Evolutionary conservation across 2,888 invertebrate species (phyloP).

Genomic region (Agrochola macilenta): DNA sequence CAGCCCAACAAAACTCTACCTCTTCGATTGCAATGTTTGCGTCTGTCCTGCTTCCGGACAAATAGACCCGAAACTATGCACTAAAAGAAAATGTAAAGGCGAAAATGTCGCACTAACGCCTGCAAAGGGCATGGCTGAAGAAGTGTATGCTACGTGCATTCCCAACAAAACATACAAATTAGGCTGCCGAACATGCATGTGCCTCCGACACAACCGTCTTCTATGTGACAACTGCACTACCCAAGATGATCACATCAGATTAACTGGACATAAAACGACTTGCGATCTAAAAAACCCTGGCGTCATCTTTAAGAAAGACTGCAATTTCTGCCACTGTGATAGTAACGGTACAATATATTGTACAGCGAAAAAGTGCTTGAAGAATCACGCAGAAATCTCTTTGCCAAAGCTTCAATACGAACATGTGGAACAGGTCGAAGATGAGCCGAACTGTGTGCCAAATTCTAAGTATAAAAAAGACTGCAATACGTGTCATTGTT

Average conservation of each 20-base stretch:
- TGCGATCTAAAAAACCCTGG: constrained; percentile 72
- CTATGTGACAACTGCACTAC: constrained; percentile 81
- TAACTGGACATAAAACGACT: constrained; percentile 10
- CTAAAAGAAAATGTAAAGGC: constrained; percentile 73
- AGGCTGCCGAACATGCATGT: constrained; percentile 89
- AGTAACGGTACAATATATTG: constrained; percentile 81
- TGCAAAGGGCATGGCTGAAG: constrained; percentile 60
- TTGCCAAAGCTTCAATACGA: constrained; percentile 39
- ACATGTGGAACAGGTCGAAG: constrained; percentile 34
- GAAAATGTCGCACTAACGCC: constrained; percentile 65
- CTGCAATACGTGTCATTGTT: constrained; percentile 83
- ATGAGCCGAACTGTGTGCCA: constrained; percentile 74
- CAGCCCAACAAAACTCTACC: constrained; percentile 75
- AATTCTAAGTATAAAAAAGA: constrained; percentile 76
- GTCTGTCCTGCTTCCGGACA: constrained; percentile 75
- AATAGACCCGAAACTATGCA: constrained; percentile 77
- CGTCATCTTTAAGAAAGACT: constrained; percentile 83
- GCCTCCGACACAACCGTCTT: constrained; percentile 86
- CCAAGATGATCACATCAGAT: neutral
- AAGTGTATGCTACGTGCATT: constrained; percentile 82
- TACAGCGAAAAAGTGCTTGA: constrained; percentile 81
- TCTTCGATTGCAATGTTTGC: constrained; percentile 83
- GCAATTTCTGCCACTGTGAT: constrained; percentile 90
- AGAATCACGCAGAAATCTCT: constrained; percentile 34
- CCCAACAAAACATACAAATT: constrained; percentile 82